These are phyloP conservation scores for Knipowitschia caucasica DNA, from an alignment of 2,797 vertebrate genomes.

Conservation along the genomic window DNA sequence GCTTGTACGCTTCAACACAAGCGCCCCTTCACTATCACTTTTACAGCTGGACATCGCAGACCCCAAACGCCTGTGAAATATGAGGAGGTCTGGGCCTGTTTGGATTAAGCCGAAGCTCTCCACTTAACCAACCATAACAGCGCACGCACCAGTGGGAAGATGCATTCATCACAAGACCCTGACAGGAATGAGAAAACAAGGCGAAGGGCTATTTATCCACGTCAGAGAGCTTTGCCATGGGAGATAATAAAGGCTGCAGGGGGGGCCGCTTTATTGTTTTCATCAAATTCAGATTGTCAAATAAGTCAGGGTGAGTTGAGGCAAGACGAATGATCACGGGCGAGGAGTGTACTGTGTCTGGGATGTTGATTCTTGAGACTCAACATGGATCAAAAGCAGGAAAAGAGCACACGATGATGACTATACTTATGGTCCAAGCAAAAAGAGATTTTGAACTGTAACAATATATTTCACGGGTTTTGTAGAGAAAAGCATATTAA, in stretches of 20 bases:
- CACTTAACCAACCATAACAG: slow-evolving; percentile 61
- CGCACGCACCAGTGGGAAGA: slow-evolving; percentile 33
- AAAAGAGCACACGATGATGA: too few species aligned
- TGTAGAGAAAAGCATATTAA: too few species aligned
- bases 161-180: slow-evolving; percentile 46
- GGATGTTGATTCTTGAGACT: too few species aligned
- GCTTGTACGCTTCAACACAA: slow-evolving; percentile 23
- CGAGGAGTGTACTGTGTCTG: too few species aligned
- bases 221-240: slow-evolving; percentile 5
- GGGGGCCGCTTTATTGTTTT: too few species aligned
- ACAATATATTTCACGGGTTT: too few species aligned
- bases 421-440: too few species aligned
- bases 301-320: too few species aligned
- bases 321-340: too few species aligned
- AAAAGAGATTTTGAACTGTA: too few species aligned
- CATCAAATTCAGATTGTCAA: too few species aligned
- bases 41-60: slow-evolving; percentile 53
- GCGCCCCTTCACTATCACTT: slow-evolving; percentile 36
- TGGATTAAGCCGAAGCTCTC: slow-evolving; percentile 59
- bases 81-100: slow-evolving; percentile 57
- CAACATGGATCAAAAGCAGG: too few species aligned
- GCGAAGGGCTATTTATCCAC: slow-evolving; percentile 18
- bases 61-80: slow-evolving; percentile 56
- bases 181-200: slow-evolving; percentile 46
- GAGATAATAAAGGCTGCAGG: background rate